Conservation (phyloP, 2,113 vertebrate genomes). For the Vimba vimba region DNA sequence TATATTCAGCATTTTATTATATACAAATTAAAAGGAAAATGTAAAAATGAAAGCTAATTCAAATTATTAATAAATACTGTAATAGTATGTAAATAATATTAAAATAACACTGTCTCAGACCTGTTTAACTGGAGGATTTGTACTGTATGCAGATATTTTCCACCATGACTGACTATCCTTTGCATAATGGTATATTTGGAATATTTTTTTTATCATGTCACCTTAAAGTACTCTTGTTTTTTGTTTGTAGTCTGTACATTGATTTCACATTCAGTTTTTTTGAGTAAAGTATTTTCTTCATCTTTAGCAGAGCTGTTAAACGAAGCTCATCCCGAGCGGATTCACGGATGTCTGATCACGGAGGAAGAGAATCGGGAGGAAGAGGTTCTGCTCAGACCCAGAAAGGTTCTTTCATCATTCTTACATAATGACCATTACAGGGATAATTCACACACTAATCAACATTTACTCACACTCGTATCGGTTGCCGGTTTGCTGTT, state of each 20-base stretch:
- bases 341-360: constrained; percentile 36
- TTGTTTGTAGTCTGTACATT: background rate
- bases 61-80: background rate
- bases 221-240: background rate
- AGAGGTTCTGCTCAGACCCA: constrained; percentile 29
- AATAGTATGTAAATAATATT: background rate
- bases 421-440: background rate
- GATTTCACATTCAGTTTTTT: background rate
- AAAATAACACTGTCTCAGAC: background rate
- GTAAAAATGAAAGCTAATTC: background rate
- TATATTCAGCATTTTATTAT: no score
- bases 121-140: background rate
- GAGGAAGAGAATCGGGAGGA: constrained; percentile 44
- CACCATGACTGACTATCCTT: background rate
- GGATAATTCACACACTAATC: background rate
- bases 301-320: constrained; percentile 84
- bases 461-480: background rate
- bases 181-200: background rate
- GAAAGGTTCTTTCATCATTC: constrained; percentile 43
- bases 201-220: background rate
- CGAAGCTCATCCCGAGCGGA: constrained; percentile 64
- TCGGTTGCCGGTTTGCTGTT: background rate
- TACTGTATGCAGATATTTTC: background rate
- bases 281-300: constrained; percentile 47
- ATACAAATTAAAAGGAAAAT: background rate